phyloP scores from a whole-genome alignment of 2,797 vertebrate species.

The Gymnopithys bicolor region DNA sequence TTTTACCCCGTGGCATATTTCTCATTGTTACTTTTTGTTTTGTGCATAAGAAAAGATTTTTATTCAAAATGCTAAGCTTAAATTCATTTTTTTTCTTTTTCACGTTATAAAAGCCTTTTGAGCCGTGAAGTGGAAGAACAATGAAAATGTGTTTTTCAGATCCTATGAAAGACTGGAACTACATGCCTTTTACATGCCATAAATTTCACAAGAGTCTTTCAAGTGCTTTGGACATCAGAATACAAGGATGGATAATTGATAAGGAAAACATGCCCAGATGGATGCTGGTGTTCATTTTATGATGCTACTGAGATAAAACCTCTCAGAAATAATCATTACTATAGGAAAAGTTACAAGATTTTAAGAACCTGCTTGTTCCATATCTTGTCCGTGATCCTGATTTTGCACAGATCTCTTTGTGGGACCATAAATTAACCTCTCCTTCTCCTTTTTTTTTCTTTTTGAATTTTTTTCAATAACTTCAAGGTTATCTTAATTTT shows the following conservation, averaged over 20 bases:
- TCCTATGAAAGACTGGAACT: constrained; percentile 69
- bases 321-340: neutral
- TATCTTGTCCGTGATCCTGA: neutral
- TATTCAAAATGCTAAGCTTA: constrained; percentile 78
- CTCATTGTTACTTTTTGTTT: constrained; percentile 67
- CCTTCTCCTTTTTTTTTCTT: accelerated
- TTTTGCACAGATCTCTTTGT: neutral
- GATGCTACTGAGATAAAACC: neutral
- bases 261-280: constrained; percentile 6
- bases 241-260: neutral
- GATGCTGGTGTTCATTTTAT: neutral
- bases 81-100: constrained; percentile 59
- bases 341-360: neutral
- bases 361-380: neutral
- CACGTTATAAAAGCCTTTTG: constrained; percentile 80
- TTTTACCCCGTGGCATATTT: constrained; percentile 76
- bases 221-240: constrained; percentile 20
- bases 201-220: constrained; percentile 46
- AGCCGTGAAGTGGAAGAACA: constrained; percentile 81
- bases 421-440: neutral
- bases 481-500: neutral
- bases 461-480: neutral
- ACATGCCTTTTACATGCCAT: constrained; percentile 69
- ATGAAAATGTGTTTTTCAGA: constrained; percentile 74
- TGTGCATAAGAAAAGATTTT: constrained; percentile 73